Evolutionary conservation across 2,797 vertebrate species (phyloP).

Genomic region (Acanthornis magna): DNA sequence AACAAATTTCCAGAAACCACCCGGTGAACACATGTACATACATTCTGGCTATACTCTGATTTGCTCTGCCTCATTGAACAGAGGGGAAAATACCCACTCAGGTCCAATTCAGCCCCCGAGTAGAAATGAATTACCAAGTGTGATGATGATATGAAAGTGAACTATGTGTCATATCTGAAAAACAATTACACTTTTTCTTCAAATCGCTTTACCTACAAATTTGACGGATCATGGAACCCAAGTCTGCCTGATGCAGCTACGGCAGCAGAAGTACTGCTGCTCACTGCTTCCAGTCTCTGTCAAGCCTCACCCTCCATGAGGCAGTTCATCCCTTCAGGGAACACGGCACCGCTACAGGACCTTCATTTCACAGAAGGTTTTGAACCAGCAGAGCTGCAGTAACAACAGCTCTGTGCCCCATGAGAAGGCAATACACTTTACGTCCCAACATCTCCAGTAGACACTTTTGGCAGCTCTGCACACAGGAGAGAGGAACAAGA

Average conservation of each 20-base stretch:
- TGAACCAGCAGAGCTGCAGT: background rate
- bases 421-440: rapidly evolving
- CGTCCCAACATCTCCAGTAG: background rate
- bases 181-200: background rate
- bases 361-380: background rate
- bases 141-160: background rate
- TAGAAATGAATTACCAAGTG: background rate
- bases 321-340: background rate
- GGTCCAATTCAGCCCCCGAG: background rate
- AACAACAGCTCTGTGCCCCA: background rate
- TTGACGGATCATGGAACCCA: background rate
- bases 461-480: background rate
- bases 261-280: background rate
- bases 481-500: background rate
- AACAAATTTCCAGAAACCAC: background rate
- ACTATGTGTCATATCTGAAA: background rate
- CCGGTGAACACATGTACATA: background rate
- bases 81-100: background rate
- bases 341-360: background rate
- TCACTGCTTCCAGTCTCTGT: background rate
- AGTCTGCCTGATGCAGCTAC: background rate
- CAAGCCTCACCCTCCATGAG: background rate
- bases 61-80: background rate
- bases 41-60: background rate
- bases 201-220: background rate